Conservation (phyloP, 2,797 vertebrate species). For the Mico argentatus region DNA sequence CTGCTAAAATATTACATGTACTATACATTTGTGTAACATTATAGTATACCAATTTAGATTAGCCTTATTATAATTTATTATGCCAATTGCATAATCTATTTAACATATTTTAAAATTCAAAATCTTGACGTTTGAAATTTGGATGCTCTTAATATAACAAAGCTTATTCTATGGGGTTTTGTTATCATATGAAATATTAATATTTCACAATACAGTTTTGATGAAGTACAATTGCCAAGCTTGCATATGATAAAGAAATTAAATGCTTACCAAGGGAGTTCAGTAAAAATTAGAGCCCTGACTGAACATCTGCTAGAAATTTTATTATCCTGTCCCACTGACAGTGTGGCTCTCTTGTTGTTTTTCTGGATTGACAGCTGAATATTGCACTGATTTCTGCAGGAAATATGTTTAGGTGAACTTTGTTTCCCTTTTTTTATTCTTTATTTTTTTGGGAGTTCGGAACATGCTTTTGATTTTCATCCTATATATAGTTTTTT, state of each 20-base stretch:
- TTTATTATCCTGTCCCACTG: slow-evolving; percentile 88
- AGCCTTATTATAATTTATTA: slow-evolving; percentile 81
- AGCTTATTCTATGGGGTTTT: slow-evolving; percentile 88
- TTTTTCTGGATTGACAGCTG: slow-evolving; percentile 89
- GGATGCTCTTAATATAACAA: slow-evolving; percentile 86
- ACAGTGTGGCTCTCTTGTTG: slow-evolving; percentile 84
- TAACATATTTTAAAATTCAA: slow-evolving; percentile 86
- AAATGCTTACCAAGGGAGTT: slow-evolving; percentile 89
- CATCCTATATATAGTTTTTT: slow-evolving; percentile 76
- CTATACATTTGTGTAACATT: slow-evolving; percentile 75
- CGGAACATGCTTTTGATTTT: slow-evolving; percentile 84
- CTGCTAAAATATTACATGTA: slow-evolving; percentile 68
- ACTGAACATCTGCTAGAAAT: slow-evolving; percentile 90
- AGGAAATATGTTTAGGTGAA: slow-evolving; percentile 87
- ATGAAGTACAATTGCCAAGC: slow-evolving; percentile 88
- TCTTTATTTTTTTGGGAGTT: slow-evolving; percentile 77
- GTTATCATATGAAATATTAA: slow-evolving; percentile 90
- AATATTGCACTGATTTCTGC: slow-evolving; percentile 87
- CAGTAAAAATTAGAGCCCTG: slow-evolving; percentile 86
- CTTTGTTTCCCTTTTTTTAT: slow-evolving; percentile 82
- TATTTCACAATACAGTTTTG: slow-evolving; percentile 88
- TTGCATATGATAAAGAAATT: slow-evolving; percentile 90
- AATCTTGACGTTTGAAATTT: slow-evolving; percentile 88
- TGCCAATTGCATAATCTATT: slow-evolving; percentile 82
- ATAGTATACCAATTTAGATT: slow-evolving; percentile 75